phyloP scores from a whole-genome alignment of 2,888 invertebrate genomes.

The Agrochola litura region DNA sequence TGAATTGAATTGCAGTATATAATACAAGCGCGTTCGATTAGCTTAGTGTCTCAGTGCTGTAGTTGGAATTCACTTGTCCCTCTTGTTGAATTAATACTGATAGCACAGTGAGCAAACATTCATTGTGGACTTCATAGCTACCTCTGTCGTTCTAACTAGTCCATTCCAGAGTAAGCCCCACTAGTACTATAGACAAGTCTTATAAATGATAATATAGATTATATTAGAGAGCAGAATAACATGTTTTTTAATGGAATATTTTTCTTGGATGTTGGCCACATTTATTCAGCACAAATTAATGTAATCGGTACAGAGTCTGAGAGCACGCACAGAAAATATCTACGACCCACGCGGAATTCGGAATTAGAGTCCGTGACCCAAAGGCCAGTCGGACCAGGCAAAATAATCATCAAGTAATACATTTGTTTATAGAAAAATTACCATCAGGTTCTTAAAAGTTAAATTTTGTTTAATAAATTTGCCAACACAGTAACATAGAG shows the following conservation, averaged over 20 bases:
- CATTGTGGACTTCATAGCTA: constrained; percentile 31
- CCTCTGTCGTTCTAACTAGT: constrained; percentile 33
- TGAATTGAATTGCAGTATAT: constrained; percentile 29
- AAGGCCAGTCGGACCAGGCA: constrained; percentile 9
- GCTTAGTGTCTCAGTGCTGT: constrained; percentile 39
- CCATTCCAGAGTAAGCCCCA: constrained; percentile 6
- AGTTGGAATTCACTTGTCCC: constrained; percentile 55
- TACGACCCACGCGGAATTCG: constrained; percentile 61
- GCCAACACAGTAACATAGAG: not conserved
- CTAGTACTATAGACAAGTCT: not conserved
- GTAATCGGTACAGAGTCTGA: constrained; percentile 39
- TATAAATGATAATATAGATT: constrained; percentile 27
- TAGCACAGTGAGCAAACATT: constrained; percentile 42
- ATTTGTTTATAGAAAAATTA: constrained; percentile 33
- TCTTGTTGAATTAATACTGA: constrained; percentile 57
- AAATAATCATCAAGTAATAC: constrained; percentile 43
- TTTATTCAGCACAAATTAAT: constrained; percentile 59
- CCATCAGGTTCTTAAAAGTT: not conserved
- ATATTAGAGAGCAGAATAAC: constrained; percentile 20
- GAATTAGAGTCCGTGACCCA: constrained; percentile 54
- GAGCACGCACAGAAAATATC: constrained; percentile 64
- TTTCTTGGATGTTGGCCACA: constrained; percentile 40
- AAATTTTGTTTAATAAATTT: not conserved
- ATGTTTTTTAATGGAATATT: constrained; percentile 61
- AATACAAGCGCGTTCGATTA: constrained; percentile 55